These are phyloP conservation scores for Ectemnius lituratus DNA, from an alignment of 2,888 invertebrate genomes.

Conservation along the genomic window DNA sequence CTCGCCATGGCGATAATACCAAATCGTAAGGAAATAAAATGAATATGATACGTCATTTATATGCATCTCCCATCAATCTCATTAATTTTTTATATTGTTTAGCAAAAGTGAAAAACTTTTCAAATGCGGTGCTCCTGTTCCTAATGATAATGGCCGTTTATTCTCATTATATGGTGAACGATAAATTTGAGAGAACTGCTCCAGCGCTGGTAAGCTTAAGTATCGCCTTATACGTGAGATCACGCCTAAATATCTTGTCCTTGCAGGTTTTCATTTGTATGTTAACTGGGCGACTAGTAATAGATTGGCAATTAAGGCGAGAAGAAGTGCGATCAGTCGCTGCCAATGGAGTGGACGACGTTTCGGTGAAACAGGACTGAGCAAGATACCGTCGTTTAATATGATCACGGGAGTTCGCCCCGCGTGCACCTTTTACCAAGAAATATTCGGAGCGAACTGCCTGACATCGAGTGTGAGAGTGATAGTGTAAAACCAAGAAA, in stretches of 20 bases:
- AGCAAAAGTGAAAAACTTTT: slow-evolving; percentile 94
- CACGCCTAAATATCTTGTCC: background rate
- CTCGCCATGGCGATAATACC: slow-evolving; percentile 90
- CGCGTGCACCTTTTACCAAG: background rate
- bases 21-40: slow-evolving; percentile 83
- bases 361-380: slow-evolving; percentile 79
- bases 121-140: slow-evolving; percentile 90
- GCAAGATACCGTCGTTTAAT: background rate
- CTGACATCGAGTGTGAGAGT: slow-evolving; percentile 1
- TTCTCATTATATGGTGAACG: slow-evolving; percentile 94
- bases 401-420: background rate
- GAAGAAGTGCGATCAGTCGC: slow-evolving; percentile 75
- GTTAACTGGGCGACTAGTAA: slow-evolving; percentile 92
- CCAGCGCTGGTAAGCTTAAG: slow-evolving; percentile 85
- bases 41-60: slow-evolving; percentile 36
- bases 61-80: background rate
- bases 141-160: slow-evolving; percentile 94
- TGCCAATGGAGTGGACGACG: slow-evolving; percentile 78
- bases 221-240: background rate
- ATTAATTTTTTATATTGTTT: slow-evolving; percentile 70
- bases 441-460: background rate
- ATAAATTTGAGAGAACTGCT: slow-evolving; percentile 94
- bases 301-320: slow-evolving; percentile 84
- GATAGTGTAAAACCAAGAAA: background rate
- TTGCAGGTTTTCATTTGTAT: slow-evolving; percentile 90